Evolutionary conservation across 2,888 invertebrate species (phyloP).

Genomic region (Eristalinus sepulchralis): DNA sequence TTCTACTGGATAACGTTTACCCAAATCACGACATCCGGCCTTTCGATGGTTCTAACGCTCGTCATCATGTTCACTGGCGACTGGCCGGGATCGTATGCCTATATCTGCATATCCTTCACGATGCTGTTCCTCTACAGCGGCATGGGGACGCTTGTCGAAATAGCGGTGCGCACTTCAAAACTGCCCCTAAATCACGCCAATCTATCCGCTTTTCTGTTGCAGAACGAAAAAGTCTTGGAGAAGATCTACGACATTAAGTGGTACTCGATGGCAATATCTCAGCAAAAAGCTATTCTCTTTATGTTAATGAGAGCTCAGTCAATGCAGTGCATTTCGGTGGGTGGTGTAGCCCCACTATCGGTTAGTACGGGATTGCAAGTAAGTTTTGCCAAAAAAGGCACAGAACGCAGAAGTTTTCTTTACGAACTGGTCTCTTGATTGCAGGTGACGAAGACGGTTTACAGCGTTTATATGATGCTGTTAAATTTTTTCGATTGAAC

Average conservation of each 20-base stretch:
- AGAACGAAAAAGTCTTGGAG: constrained; percentile 35
- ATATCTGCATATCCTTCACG: constrained; percentile 20
- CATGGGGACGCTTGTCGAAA: constrained; percentile 59
- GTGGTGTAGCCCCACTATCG: constrained; percentile 69
- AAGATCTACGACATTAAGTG: constrained; percentile 73
- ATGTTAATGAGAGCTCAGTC: constrained; percentile 72
- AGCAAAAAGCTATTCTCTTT: constrained; percentile 67
- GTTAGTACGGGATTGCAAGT: constrained; percentile 73
- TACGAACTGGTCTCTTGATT: constrained; percentile 62
- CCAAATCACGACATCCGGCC: constrained; percentile 50
- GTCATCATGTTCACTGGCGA: constrained; percentile 50
- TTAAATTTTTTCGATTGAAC: constrained; percentile 59
- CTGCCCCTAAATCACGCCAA: not conserved
- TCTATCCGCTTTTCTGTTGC: not conserved
- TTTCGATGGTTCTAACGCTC: constrained; percentile 49
- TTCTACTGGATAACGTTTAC: constrained; percentile 52
- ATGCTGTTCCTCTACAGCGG: constrained; percentile 62
- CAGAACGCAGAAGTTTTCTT: not conserved
- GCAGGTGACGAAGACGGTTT: constrained; percentile 76
- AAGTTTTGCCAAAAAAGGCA: not conserved
- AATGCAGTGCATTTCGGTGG: constrained; percentile 47
- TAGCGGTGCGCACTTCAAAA: constrained; percentile 21
- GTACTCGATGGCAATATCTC: constrained; percentile 57
- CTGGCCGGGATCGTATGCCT: constrained; percentile 59
- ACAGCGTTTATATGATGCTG: constrained; percentile 74